phyloP scores from a whole-genome alignment of 1,140 invertebrate species.

The Caligus rogercresseyi region DNA sequence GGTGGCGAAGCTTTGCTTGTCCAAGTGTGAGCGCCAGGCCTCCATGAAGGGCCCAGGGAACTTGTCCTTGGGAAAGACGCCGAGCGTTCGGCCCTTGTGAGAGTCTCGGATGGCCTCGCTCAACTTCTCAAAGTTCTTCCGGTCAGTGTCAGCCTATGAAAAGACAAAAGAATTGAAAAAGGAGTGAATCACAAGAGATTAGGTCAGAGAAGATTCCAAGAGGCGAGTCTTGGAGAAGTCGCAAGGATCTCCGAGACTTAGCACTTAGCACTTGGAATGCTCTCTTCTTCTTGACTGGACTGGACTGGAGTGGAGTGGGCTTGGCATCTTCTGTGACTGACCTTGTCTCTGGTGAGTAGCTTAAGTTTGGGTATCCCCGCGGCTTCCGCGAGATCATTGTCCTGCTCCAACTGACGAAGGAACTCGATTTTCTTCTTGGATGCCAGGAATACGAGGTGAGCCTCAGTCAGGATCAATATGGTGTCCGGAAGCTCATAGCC shows the following conservation, averaged over 20 bases:
- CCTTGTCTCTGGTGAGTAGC: constrained; percentile 70
- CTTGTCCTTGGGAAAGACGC: constrained; percentile 86
- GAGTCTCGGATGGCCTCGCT: constrained; percentile 67
- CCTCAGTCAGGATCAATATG: constrained; percentile 70
- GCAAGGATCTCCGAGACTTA: too few relatives aligned
- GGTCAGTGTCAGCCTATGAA: constrained; percentile 75
- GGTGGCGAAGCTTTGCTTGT: not conserved
- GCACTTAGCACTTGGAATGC: too few relatives aligned
- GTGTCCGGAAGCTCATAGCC: constrained; percentile 93
- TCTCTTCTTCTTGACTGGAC: too few relatives aligned
- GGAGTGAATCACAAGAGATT: constrained; percentile 11
- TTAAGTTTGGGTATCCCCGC: constrained; percentile 58
- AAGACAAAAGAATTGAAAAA: constrained; percentile 33
- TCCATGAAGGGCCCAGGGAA: constrained; percentile 83
- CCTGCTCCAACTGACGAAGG: constrained; percentile 70
- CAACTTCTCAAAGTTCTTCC: constrained; percentile 76
- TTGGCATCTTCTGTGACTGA: too few relatives aligned
- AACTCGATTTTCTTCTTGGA: constrained; percentile 98
- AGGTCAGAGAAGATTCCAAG: too few relatives aligned
- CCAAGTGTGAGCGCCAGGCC: constrained; percentile 59
- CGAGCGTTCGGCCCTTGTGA: constrained; percentile 70
- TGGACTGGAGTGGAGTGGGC: too few relatives aligned
- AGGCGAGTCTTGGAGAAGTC: too few relatives aligned
- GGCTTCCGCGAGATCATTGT: constrained; percentile 50
- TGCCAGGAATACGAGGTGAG: constrained; percentile 68